phyloP scores from a whole-genome alignment of 2,113 vertebrate genomes.

The Pseudorasbora parva region DNA sequence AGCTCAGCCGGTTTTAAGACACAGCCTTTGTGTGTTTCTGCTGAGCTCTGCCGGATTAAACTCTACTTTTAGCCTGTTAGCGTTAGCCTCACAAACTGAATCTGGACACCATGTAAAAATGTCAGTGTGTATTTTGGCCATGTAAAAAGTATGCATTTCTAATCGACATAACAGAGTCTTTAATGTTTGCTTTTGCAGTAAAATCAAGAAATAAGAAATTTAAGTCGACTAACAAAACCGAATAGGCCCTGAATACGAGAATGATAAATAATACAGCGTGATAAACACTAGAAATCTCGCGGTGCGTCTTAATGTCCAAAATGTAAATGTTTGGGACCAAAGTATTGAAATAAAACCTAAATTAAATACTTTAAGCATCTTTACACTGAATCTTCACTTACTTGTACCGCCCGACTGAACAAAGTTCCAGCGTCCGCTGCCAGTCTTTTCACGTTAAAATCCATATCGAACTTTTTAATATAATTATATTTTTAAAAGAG shows the following conservation, averaged over 20 bases:
- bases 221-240: neutral
- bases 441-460: conserved; percentile 93
- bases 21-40: conserved; percentile 10
- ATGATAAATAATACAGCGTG: neutral
- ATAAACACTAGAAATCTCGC: neutral
- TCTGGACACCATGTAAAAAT: neutral
- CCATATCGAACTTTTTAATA: conserved; percentile 77
- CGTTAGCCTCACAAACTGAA: conserved; percentile 16
- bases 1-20: neutral
- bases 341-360: neutral
- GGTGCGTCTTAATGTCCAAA: neutral
- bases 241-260: neutral
- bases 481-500: neutral
- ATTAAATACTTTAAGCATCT: conserved; percentile 36
- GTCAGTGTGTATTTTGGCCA: neutral
- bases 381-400: conserved; percentile 65
- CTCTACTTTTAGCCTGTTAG: conserved; percentile 21
- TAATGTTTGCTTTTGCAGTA: neutral
- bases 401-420: conserved; percentile 92
- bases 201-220: neutral
- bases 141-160: neutral
- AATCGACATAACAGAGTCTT: neutral
- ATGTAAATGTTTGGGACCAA: neutral
- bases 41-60: conserved; percentile 13
- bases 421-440: conserved; percentile 95